A percentile compares a stretch with the other conserved stretches of the same genome.
phyloP scores from a whole-genome alignment of 2,113 vertebrate genomes.

The Circaetus cinerascens region DNA sequence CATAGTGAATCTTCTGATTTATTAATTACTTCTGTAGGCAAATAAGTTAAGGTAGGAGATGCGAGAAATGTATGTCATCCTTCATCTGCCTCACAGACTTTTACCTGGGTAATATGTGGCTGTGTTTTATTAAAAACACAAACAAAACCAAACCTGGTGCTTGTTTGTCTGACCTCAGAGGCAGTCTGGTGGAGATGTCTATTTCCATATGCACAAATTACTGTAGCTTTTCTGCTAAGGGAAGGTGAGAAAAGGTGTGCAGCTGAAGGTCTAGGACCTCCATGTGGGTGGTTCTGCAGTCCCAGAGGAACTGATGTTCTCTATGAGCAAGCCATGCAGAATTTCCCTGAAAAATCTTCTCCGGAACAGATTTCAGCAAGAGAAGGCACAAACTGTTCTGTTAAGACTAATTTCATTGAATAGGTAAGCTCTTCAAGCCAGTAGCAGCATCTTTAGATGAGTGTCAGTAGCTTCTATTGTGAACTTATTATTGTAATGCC shows the following conservation, averaged over 20 bases:
- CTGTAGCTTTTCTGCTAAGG: not conserved
- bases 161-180: not conserved
- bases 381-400: not conserved
- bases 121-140: not conserved
- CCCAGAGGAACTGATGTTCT: not conserved
- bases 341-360: not conserved
- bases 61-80: rapidly evolving
- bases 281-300: not conserved
- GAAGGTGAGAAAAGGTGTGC: not conserved
- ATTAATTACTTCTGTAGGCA: not conserved
- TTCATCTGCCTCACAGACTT: not conserved
- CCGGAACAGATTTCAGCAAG: not conserved
- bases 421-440: not conserved
- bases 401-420: not conserved
- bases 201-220: not conserved
- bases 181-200: not conserved
- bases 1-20: not conserved
- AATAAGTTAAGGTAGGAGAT: not conserved
- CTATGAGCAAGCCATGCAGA: not conserved
- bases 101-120: not conserved
- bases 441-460: not conserved
- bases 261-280: not conserved
- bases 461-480: not conserved
- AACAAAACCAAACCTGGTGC: not conserved
- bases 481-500: not conserved